Evolutionary conservation across 1,140 invertebrate genomes (phyloP).

Genomic region (Lepidurus couesii): DNA sequence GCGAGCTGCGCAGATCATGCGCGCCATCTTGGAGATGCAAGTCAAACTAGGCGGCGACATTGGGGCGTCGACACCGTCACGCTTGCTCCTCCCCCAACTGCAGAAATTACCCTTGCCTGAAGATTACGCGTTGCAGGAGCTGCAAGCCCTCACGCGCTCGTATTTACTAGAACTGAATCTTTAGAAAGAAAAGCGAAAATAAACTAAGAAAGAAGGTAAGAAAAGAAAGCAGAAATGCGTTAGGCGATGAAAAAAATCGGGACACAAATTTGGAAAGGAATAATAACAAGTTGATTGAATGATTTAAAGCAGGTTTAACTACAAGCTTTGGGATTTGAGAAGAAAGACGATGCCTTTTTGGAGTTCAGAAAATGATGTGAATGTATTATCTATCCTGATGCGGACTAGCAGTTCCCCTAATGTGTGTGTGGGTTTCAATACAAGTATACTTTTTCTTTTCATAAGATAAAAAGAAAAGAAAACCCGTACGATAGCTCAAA

Average conservation of each 20-base stretch:
- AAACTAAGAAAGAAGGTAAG: no score
- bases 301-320: not conserved
- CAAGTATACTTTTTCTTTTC: not conserved
- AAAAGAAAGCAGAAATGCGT: not conserved
- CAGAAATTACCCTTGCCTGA: constrained; percentile 57
- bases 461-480: no score
- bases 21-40: constrained; percentile 51
- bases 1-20: constrained; percentile 51
- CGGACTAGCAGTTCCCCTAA: not conserved
- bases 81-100: constrained; percentile 47
- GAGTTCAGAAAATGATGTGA: not conserved
- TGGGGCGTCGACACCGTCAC: constrained; percentile 42
- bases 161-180: constrained; percentile 42
- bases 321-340: not conserved
- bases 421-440: constrained; percentile 13
- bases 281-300: not conserved
- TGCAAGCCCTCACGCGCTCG: constrained; percentile 46
- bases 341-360: not conserved
- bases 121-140: constrained; percentile 58
- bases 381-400: not conserved
- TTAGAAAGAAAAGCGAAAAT: not conserved
- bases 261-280: not conserved
- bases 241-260: not conserved
- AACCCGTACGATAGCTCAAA: no score
- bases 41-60: constrained; percentile 34